These are phyloP conservation scores for Achatina immaculata DNA, from an alignment of 1,140 invertebrate species.

Conservation along the genomic window DNA sequence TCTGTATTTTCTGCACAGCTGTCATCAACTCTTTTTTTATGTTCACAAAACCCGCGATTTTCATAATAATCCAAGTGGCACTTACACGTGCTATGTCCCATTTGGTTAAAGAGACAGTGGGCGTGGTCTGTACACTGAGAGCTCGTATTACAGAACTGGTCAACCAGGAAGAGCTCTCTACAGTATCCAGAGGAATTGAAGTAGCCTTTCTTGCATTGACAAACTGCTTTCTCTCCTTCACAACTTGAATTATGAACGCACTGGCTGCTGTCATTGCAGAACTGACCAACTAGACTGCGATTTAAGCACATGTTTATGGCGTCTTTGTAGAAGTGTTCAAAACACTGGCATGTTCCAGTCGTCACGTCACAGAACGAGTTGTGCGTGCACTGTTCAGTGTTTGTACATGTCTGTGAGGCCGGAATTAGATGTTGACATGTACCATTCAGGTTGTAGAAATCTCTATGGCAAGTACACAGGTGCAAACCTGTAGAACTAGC, in stretches of 20 bases:
- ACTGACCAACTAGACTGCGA: not conserved
- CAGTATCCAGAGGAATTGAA: conserved; percentile 17
- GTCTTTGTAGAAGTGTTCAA: conserved; percentile 31
- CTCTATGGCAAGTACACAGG: conserved; percentile 28
- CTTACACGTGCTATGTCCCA: conserved; percentile 20
- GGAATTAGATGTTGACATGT: conserved; percentile 26
- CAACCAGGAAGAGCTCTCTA: conserved; percentile 21
- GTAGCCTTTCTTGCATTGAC: conserved; percentile 19
- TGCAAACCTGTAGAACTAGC: not conserved
- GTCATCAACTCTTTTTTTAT: not conserved
- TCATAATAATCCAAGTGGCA: conserved; percentile 35
- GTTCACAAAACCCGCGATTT: not conserved
- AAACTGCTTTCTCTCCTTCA: not conserved
- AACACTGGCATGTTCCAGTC: conserved; percentile 33
- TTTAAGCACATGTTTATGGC: conserved; percentile 6
- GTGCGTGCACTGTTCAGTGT: conserved; percentile 32
- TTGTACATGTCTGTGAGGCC: conserved; percentile 18
- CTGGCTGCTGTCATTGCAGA: conserved; percentile 34
- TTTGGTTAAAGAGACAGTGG: conserved; percentile 19
- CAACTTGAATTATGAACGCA: conserved; percentile 28
- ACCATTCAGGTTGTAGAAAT: conserved; percentile 12
- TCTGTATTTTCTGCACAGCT: not conserved
- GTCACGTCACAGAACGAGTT: conserved; percentile 29
- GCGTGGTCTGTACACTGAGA: conserved; percentile 33
- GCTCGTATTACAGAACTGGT: conserved; percentile 25